Base-by-base conservation (phyloP, 2,113 vertebrate species). In the Takifugu bimaculatus region DNA sequence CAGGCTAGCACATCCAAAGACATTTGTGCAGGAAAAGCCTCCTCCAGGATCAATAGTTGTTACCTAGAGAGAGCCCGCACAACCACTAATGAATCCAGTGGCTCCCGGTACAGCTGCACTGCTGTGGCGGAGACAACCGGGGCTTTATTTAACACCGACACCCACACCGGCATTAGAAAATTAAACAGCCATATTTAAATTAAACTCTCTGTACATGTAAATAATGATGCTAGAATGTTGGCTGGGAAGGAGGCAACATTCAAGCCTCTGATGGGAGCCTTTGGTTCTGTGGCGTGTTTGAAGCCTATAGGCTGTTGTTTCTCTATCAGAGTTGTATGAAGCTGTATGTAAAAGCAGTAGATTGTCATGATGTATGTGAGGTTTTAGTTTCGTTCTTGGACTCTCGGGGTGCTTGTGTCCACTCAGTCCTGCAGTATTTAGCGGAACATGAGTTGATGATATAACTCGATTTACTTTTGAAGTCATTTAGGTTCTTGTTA, bases 1-100 rank as follows among this genome's bases (percentile, higher is more conserved):
- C 68, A 49, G 45, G 59, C 58, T 64, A 27, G 74, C 77, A 26
- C 79, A 78, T 73, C 70, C 69, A 75, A 72, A 84, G 77, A 74
- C 79, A 85, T 82, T 89, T 47, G 68, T 52, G 48, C 60, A 63
- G 74, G 15, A 74, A 77, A 75, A 83, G 78, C 71, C 61, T 72
- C 70, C 28, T 0, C 20, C 20, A 20, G 63, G 83, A 91, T 92
- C 91, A 85, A 92, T 92, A 88, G 68, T 53, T 65, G 72, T 82
- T 87, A 84, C 83, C 80, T 39, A 66, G 65, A 74, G 63, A 78
- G 62, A 86, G 83, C 80, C 87, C 87, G 73, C 85, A 85, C 63
- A 72, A 88, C 89, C 91, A 70, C 91, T 88, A 89, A 92, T 90
- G 81, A 90, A 92, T 88, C 81, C 76, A 60, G 60, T 74, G 85